These are phyloP conservation scores for Phoenicopterus ruber DNA, from an alignment of 2,113 vertebrate species.

Conservation along the genomic window DNA sequence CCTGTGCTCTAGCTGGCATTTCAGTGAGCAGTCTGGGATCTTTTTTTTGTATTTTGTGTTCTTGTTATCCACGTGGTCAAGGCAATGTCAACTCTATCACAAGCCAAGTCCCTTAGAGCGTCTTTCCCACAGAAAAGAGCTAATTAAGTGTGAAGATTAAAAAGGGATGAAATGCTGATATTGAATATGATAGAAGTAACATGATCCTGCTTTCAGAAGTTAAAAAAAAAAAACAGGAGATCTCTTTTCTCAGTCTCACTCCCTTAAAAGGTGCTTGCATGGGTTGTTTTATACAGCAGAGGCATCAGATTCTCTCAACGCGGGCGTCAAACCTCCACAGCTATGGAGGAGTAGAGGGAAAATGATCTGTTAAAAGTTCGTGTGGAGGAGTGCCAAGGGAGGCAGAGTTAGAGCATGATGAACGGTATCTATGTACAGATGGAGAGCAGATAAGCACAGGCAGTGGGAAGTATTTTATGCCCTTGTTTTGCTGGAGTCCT, in stretches of 20 bases:
- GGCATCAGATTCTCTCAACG: background rate
- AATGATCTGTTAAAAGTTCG: background rate
- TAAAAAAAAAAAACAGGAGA: background rate
- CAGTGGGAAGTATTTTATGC: background rate
- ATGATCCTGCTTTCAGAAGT: background rate
- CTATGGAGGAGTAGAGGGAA: background rate
- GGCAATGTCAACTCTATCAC: background rate
- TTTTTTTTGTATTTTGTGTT: background rate
- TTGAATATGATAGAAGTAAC: background rate
- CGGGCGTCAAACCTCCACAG: background rate
- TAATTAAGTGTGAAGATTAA: background rate
- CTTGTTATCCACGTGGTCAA: background rate
- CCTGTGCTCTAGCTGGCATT: background rate
- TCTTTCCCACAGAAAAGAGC: background rate
- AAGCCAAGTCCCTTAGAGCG: background rate
- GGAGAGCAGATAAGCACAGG: background rate
- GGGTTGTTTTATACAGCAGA: background rate
- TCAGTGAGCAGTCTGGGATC: background rate
- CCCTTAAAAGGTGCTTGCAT: background rate
- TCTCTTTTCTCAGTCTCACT: background rate
- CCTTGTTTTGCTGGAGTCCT: background rate
- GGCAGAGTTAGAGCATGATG: background rate
- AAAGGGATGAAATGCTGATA: background rate
- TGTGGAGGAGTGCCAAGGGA: background rate
- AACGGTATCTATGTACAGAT: background rate